Conservation (phyloP, 2,113 vertebrate genomes). For the Myodes glareolus region DNA sequence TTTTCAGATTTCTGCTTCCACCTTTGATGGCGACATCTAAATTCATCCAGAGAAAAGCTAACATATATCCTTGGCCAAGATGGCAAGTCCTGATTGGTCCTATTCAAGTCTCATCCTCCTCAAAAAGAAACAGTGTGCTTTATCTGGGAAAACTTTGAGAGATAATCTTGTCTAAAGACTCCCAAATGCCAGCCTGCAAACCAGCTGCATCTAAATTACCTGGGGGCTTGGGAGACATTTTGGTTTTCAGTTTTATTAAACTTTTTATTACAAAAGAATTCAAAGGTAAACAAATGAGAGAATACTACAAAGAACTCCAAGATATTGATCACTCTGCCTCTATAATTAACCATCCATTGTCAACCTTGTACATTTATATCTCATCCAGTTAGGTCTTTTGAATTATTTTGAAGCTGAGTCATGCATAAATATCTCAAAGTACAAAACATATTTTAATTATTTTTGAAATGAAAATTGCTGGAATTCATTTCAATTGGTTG, state of each 20-base stretch:
- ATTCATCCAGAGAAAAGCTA: constrained; percentile 48
- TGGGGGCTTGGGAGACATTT: not conserved
- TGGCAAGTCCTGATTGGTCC: constrained; percentile 20
- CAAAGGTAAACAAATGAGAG: constrained; percentile 33
- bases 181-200: constrained; percentile 36
- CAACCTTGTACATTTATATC: constrained; percentile 32
- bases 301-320: not conserved
- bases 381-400: not conserved
- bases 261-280: constrained; percentile 47
- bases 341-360: not conserved
- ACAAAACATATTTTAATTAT: not conserved
- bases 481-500: constrained; percentile 27
- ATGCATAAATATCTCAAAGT: constrained; percentile 57
- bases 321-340: not conserved
- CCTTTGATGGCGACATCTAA: constrained; percentile 43
- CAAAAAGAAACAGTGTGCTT: constrained; percentile 25
- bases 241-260: constrained; percentile 46
- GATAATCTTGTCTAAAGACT: constrained; percentile 47
- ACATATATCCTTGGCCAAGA: constrained; percentile 32
- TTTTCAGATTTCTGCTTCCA: not conserved
- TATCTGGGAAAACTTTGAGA: constrained; percentile 54
- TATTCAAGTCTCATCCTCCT: constrained; percentile 25
- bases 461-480: constrained; percentile 13
- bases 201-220: constrained; percentile 34
- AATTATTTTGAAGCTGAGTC: constrained; percentile 53